Base-by-base conservation (phyloP, 2,797 vertebrate genomes). In the Darevskia mixta region DNA sequence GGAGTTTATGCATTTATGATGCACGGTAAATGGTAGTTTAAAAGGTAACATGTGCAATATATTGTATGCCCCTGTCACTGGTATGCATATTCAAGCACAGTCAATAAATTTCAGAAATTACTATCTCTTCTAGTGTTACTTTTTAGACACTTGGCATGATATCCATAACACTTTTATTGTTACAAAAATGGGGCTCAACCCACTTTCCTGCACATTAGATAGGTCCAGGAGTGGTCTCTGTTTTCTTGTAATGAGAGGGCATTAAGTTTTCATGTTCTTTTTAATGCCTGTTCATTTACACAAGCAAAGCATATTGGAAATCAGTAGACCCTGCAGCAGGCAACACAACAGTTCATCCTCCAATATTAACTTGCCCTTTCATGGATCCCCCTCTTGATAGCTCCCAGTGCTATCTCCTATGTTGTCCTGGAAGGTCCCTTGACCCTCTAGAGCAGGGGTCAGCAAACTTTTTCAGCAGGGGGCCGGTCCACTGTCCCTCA, bases 1-100 rank as follows among this genome's bases (percentile, higher is more conserved):
- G 85, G 88, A 93, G 85, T 92, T 95, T 93, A 94, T 90, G 80
- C 93, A 94, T 95, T 95, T 95, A 95, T 95, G 92, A 95, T 93
- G 76, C 86, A 87, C 91, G 91, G 90, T 95, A 96, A 95, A 95
- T 94, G 94, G 82, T 93, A 92, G 76, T 92, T 94, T 95, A 89
- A 94, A 95, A 96, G 90, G 85, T 93, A 94, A 92, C 79, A 90
- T 85, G 32, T 83, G 75, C 55, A 90, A 79, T 93, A 86, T 92
- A 93, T 93, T 90, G 85, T 79, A 41, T 45, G 90, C 83, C 41
- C 82, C 90, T 86, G 1, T 72, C 92, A 90, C 84, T 88, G 77
- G 49, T 75, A 82, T 1, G 20, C 86, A 43, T 23, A 80, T 18
- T 66, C 38, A 64, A 49, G 35, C 2, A 0, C 41, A 49, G 35